phyloP scores from a whole-genome alignment of 2,888 invertebrate genomes.

The Platynereis dumerilii region DNA sequence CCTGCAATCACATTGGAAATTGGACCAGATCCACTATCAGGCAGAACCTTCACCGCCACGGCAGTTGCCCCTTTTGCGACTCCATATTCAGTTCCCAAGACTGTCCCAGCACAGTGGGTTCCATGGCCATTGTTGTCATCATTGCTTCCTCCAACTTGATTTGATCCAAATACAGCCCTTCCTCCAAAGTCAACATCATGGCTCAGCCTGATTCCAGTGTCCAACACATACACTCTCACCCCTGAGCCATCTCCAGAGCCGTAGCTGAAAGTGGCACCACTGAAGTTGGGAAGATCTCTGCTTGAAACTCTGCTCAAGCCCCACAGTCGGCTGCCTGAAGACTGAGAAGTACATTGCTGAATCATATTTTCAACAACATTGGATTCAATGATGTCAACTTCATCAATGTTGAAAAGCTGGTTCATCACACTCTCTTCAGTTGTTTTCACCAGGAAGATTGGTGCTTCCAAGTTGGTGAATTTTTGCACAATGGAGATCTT shows the following conservation, averaged over 20 bases:
- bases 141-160: not conserved
- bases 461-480: no score
- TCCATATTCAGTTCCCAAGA: not conserved
- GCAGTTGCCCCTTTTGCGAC: not conserved
- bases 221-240: not conserved
- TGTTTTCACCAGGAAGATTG: no score
- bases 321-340: no score
- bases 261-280: not conserved
- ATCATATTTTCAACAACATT: no score
- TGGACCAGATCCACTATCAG: not conserved
- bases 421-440: no score
- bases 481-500: no score
- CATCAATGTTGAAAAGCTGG: no score
- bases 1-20: no score
- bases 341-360: no score
- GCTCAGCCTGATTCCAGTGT: not conserved
- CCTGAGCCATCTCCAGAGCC: not conserved
- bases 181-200: not conserved
- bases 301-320: no score
- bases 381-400: no score
- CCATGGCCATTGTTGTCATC: constrained; percentile 2
- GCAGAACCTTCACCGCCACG: not conserved
- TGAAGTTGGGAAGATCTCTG: no score
- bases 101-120: constrained; percentile 1
- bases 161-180: not conserved